phyloP scores from a whole-genome alignment of 2,113 vertebrate genomes.

The Tilapia sparmanii region DNA sequence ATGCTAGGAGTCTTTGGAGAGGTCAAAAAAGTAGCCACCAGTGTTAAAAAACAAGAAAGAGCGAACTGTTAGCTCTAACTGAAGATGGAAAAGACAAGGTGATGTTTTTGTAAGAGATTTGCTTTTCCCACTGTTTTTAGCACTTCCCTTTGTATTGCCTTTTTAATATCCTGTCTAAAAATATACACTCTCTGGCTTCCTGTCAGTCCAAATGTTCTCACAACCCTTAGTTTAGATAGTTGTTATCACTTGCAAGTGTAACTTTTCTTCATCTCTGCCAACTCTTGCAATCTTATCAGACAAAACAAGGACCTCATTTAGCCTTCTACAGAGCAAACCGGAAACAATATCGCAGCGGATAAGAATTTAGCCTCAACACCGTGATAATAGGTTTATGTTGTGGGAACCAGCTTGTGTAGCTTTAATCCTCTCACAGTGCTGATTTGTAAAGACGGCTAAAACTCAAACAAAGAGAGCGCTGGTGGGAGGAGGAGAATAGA shows the following conservation, averaged over 20 bases:
- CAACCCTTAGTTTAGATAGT: not conserved
- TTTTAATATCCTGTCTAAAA: slow-evolving; percentile 17
- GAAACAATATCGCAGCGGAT: slow-evolving; percentile 29
- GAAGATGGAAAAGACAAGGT: not conserved
- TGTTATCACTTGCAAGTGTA: not conserved
- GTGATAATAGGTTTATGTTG: slow-evolving; percentile 50
- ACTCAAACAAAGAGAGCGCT: slow-evolving; percentile 40
- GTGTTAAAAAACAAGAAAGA: not conserved
- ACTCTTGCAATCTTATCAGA: slow-evolving; percentile 2
- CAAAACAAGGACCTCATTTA: slow-evolving; percentile 29
- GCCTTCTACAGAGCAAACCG: not conserved
- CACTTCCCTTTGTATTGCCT: not conserved
- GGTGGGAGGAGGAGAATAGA: slow-evolving; percentile 29
- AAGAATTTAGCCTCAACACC: slow-evolving; percentile 37
- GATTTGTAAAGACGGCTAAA: slow-evolving; percentile 45
- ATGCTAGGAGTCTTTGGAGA: not conserved
- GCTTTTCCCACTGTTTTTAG: not conserved
- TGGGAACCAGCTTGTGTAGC: slow-evolving; percentile 22
- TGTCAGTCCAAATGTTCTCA: not conserved
- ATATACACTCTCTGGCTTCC: not conserved
- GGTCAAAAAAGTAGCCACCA: not conserved
- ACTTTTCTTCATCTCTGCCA: not conserved
- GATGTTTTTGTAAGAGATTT: not conserved
- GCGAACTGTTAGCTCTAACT: not conserved
- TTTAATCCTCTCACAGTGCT: slow-evolving; percentile 55